Percentiles rank a stretch among this genome's conserved stretches.
These are phyloP conservation scores for Chaenocephalus aceratus DNA, from an alignment of 2,113 vertebrate genomes.

Conservation along the genomic window DNA sequence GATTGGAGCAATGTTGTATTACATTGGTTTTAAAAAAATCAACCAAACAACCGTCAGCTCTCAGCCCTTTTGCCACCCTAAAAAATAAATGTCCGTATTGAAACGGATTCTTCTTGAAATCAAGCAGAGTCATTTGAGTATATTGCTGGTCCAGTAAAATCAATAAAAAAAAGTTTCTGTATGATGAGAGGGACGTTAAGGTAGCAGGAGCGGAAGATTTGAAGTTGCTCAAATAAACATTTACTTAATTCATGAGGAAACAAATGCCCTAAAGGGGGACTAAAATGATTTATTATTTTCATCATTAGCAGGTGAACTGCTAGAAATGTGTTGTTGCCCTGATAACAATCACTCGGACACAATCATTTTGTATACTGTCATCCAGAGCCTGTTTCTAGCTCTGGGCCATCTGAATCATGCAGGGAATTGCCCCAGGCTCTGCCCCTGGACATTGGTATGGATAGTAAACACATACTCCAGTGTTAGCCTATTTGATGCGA, in stretches of 20 bases:
- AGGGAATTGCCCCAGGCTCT: slow-evolving; percentile 29
- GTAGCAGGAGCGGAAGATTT: neutral
- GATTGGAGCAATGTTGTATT: no score
- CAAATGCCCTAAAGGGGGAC: neutral
- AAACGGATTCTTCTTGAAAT: no score
- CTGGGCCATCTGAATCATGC: slow-evolving; percentile 12
- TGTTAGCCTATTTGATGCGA: slow-evolving; percentile 11
- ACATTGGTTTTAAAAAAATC: no score
- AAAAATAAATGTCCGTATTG: no score
- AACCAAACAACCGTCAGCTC: no score
- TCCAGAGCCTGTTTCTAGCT: neutral
- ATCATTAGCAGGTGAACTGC: neutral
- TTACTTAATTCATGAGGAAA: slow-evolving; percentile 6
- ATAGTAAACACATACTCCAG: slow-evolving; percentile 29
- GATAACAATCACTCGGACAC: slow-evolving; percentile 2
- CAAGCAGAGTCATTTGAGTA: neutral
- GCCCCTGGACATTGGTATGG: slow-evolving; percentile 7
- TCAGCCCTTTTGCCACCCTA: no score
- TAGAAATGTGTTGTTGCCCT: neutral
- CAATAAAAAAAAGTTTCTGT: neutral
- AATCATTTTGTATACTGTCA: slow-evolving; percentile 1
- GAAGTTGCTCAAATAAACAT: slow-evolving; percentile 7
- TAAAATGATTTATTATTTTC: neutral
- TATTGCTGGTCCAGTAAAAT: slow-evolving; percentile 2
- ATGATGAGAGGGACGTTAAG: neutral